phyloP scores from a whole-genome alignment of 2,113 vertebrate species.

The Eudyptes chrysolophus region DNA sequence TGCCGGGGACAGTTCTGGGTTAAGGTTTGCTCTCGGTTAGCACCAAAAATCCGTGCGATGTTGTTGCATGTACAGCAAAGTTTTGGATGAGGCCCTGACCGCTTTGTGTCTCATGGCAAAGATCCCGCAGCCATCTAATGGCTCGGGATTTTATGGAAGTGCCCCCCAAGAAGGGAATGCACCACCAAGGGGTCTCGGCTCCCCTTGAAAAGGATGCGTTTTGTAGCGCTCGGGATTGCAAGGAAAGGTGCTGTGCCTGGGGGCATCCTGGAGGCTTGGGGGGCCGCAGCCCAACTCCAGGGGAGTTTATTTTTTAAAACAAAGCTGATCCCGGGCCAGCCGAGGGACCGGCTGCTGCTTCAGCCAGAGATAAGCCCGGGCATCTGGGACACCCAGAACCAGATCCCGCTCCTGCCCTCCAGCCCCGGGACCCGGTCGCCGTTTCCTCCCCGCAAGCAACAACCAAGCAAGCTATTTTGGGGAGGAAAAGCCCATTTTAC shows the following conservation, averaged over 20 bases:
- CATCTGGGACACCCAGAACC: fast-evolving
- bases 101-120: neutral
- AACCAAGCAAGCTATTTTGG: neutral
- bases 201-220: fast-evolving
- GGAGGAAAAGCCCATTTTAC: neutral
- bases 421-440: fast-evolving
- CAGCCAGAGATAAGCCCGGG: neutral
- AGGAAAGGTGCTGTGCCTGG: fast-evolving
- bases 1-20: neutral
- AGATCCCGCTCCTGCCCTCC: neutral
- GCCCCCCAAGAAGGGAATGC: neutral
- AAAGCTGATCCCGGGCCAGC: neutral
- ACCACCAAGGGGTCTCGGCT: neutral
- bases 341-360: fast-evolving
- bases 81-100: neutral
- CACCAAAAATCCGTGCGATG: fast-evolving
- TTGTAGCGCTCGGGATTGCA: neutral
- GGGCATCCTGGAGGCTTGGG: fast-evolving
- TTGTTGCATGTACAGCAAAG: fast-evolving
- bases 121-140: fast-evolving
- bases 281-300: neutral
- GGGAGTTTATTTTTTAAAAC: neutral
- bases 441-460: neutral
- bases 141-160: neutral
- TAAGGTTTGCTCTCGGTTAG: neutral